Conservation (phyloP, 2,113 vertebrate species). For the Elaphurus davidianus region DNA sequence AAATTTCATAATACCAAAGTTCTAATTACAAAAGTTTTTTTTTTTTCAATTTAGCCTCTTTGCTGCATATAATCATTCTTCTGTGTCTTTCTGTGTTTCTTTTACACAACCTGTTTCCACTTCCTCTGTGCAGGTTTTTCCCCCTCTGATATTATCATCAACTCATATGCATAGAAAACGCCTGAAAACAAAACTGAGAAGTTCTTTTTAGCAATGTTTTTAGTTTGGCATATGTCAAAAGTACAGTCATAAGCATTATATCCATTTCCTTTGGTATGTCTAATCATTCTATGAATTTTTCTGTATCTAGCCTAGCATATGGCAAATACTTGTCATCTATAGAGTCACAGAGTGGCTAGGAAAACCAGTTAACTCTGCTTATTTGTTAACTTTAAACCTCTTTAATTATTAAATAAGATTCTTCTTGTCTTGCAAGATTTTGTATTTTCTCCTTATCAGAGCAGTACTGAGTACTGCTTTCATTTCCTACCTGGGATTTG, state of each 20-base stretch:
- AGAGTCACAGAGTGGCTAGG: conserved; percentile 51
- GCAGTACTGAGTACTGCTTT: not conserved
- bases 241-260: not conserved
- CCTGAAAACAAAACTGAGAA: conserved; percentile 58
- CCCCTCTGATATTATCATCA: conserved; percentile 2
- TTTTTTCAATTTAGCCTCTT: conserved; percentile 39
- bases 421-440: not conserved
- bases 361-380: conserved; percentile 73
- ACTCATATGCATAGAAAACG: not conserved
- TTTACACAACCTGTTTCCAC: conserved; percentile 1
- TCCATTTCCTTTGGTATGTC: conserved; percentile 59
- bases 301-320: not conserved
- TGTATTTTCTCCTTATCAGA: conserved; percentile 3
- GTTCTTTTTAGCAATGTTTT: conserved; percentile 46
- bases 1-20: conserved; percentile 11
- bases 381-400: conserved; percentile 10
- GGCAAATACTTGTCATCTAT: conserved; percentile 40
- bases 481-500: not conserved
- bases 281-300: conserved; percentile 52
- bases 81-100: conserved; percentile 43
- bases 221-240: conserved; percentile 28
- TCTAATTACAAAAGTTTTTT: conserved; percentile 43
- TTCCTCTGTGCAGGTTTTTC: conserved; percentile 52
- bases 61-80: conserved; percentile 28
- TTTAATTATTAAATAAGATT: conserved; percentile 24